These are phyloP conservation scores for Pardalotus punctatus DNA, from an alignment of 2,113 vertebrate species.

Conservation along the genomic window DNA sequence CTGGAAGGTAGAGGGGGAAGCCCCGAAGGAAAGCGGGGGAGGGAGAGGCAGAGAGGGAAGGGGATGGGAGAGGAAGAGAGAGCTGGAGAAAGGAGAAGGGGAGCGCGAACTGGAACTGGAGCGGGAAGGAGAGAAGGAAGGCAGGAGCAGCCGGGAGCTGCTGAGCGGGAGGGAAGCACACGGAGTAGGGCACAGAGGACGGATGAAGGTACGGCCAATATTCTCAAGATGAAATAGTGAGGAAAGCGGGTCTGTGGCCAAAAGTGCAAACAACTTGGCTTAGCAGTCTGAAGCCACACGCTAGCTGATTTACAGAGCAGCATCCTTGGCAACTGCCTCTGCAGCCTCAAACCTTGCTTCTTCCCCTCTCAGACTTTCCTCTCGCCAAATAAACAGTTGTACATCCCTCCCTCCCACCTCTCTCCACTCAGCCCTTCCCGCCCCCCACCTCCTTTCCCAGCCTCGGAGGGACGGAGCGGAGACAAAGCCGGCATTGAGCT, in stretches of 20 bases:
- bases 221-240: neutral
- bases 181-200: neutral
- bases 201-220: neutral
- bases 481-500: constrained; percentile 79
- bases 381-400: constrained; percentile 36
- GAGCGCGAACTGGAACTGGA: neutral
- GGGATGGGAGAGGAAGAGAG: neutral
- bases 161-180: neutral
- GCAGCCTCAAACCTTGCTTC: neutral
- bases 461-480: constrained; percentile 46
- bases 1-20: neutral
- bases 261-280: constrained; percentile 36
- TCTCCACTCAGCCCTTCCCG: constrained; percentile 8
- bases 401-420: constrained; percentile 20
- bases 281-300: neutral
- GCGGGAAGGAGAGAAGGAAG: neutral
- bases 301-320: neutral
- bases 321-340: constrained; percentile 28
- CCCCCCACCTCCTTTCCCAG: constrained; percentile 29
- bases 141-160: neutral
- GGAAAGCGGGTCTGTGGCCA: neutral
- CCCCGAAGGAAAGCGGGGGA: neutral
- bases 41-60: neutral
- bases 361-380: neutral
- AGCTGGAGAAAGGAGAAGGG: neutral